Evolutionary conservation across 2,888 invertebrate genomes (phyloP), one percentile per base, ranked within the genome.

Genomic region (Euspilapteryx auroguttella): DNA sequence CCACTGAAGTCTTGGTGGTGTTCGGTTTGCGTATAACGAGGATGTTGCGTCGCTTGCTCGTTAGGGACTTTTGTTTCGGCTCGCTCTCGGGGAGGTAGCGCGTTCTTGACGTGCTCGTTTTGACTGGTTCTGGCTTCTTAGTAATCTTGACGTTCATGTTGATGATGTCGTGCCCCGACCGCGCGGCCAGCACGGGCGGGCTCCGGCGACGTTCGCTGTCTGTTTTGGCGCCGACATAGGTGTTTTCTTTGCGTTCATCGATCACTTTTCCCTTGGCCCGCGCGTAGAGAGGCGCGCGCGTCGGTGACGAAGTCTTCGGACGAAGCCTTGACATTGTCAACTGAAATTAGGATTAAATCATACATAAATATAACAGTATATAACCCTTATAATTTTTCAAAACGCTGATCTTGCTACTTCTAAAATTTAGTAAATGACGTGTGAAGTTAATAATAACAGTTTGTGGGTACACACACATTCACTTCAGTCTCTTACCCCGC

Each of bases 221-320:
- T 4, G 47, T 45, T 36, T 64, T 65, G 24, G 59, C 64, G 25
- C 58, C 64, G 10, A 42, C 55, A 52, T 66, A 75, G 2, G 75
- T 50, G 55, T 75, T 75, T 41, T 75, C 75, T 34, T 75, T 75
- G 32, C 73, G 57, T 31, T 75, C 75, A 35, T 73, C 71, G 3
- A 54, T 59, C 25, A 55, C 59, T 32, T 71, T 73, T 4, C 42
- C 55, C 34, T 71, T 73, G 28, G 63, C 48, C 28, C 73, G 65
- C 12, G 55, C 49, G 51, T 58, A 73, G 13, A 63, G 47, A 21
- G 66, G 69, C 40, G 42, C 49, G 12, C 68, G 52, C 5, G 53
- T 43, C 23, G 71, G 66, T 0, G 68, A 68, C 24, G 49, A 41
- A 13, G 61, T 53, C 46, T 69, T 69, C 11, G 68, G 62, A 12